Percentiles rank a stretch among this genome's conserved stretches.
These are phyloP conservation scores for Argyrosomus japonicus DNA, from an alignment of 2,113 vertebrate species.

Conservation along the genomic window DNA sequence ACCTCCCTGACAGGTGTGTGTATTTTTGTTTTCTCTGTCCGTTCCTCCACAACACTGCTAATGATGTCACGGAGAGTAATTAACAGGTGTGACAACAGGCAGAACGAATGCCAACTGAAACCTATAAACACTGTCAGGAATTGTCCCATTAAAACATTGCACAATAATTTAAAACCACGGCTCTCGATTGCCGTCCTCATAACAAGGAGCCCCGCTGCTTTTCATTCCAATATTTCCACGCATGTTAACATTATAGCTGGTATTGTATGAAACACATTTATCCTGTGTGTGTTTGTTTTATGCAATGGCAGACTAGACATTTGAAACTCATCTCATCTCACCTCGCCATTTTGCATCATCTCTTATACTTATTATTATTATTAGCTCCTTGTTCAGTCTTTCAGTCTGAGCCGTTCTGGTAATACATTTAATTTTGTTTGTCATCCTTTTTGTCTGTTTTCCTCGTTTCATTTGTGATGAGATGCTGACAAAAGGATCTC, in stretches of 20 bases:
- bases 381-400: conserved; percentile 8
- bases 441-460: background rate
- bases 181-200: background rate
- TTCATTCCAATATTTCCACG: background rate
- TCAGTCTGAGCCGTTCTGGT: conserved; percentile 2
- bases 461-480: background rate
- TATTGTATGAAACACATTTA: background rate
- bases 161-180: background rate
- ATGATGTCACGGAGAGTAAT: conserved; percentile 27
- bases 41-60: background rate
- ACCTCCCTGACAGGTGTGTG: background rate
- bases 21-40: background rate
- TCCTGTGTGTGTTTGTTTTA: background rate
- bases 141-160: conserved; percentile 11
- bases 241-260: background rate
- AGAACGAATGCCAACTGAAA: conserved; percentile 22
- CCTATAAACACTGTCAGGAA: conserved; percentile 28
- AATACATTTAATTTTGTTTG: background rate
- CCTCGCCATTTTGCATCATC: conserved; percentile 32
- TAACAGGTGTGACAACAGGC: conserved; percentile 7
- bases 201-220: conserved; percentile 29
- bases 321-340: background rate
- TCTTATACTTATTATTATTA: conserved; percentile 6
- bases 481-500: background rate
- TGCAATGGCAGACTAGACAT: background rate